Base-by-base conservation (phyloP, 2,888 invertebrate genomes). In the Tanypteryx hageni region DNA sequence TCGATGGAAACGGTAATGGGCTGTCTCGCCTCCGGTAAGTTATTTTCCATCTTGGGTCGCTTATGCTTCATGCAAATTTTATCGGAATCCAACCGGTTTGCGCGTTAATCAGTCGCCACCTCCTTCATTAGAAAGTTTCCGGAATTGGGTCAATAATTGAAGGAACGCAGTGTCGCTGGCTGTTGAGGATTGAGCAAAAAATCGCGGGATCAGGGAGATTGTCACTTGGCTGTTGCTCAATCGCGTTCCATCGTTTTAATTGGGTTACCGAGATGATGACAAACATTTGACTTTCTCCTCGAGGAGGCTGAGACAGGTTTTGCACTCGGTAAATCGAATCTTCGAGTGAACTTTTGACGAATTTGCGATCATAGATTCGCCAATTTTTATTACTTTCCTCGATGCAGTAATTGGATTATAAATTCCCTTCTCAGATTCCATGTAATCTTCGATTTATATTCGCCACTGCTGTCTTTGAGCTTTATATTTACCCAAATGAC, bases 121-220 rank as follows among this genome's bases (percentile, higher is more conserved):
- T 89, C 89, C 18, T 68, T 89, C 89, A n/a, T 68, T 68, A 64
- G 68, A 68, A 68, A 68, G 64, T n/a, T 89, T 3, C 13, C n/a
- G 68, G 89, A 89, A 89, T 89, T 64, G 89, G 89, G 89, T 89
- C 89, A 89, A 68, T 89, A 89, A 89, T 64, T 89, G 89, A 89
- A 44, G 64, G 61, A 44, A 68, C 31, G 44, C 44, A 44, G 61
- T 89, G 89, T 64, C 89, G 64, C 44, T 44, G 64, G 16, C 18
- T 89, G 86, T 31, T 44, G 61, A 31, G 86, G 61, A n/a, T 2
- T 18, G 61, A 13, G 31, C 18, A 83, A 89, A 89, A 44, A 18
- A 44, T 56, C 64, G 64, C 89, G 64, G 61, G 44, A 27, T 68
- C 64, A 18, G 10, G 22, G 61, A 16, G 31, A 27, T 76, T 76